A percentile compares a stretch with the other conserved stretches of the same genome.
These are phyloP conservation scores for Apus apus DNA, from an alignment of 2,113 vertebrate species.

Conservation along the genomic window DNA sequence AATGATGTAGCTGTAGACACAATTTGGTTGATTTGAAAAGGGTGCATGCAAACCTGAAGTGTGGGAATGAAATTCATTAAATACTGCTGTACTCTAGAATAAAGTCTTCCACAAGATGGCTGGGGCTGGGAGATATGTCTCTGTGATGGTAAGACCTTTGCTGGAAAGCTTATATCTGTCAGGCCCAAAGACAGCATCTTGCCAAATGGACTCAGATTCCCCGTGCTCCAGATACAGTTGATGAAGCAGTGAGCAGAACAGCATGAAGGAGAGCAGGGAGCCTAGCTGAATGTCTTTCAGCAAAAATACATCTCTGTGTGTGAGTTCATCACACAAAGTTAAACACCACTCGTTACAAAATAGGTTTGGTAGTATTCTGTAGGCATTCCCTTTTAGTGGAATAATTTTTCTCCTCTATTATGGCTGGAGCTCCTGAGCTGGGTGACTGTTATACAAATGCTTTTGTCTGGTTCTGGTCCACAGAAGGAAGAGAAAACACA, in stretches of 20 bases:
- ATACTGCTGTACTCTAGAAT: neutral
- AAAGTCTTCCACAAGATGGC: neutral
- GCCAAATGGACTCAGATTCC: neutral
- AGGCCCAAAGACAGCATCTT: neutral
- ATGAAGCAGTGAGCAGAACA: neutral
- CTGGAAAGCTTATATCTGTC: neutral
- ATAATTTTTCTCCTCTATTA: neutral
- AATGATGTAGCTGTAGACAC: neutral
- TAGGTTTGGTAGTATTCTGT: neutral
- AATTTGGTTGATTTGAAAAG: neutral
- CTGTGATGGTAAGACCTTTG: neutral
- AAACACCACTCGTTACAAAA: neutral
- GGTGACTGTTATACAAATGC: neutral
- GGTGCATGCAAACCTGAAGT: neutral
- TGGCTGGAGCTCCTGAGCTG: neutral
- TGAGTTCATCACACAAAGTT: neutral
- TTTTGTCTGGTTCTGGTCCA: neutral
- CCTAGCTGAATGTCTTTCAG: neutral
- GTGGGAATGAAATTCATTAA: neutral
- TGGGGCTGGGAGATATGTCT: neutral
- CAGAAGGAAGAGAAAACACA: neutral
- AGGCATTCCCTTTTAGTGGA: neutral
- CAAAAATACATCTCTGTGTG: neutral
- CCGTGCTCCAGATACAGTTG: neutral
- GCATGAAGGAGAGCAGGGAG: neutral